These are phyloP conservation scores for Hestina assimilis DNA, from an alignment of 1,140 invertebrate genomes.

Conservation along the genomic window DNA sequence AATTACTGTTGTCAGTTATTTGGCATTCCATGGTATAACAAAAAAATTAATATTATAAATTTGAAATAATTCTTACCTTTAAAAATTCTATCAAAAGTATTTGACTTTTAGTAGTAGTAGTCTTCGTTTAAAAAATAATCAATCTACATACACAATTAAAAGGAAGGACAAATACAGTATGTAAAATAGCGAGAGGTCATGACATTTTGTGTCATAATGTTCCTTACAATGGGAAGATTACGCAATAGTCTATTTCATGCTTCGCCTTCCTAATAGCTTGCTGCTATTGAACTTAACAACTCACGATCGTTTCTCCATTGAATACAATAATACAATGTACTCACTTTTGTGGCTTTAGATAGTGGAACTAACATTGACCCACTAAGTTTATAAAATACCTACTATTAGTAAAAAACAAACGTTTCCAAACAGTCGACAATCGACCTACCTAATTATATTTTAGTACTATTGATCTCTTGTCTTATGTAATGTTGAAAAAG, in stretches of 20 bases:
- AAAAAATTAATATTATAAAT: too few relatives aligned
- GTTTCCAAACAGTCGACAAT: too few relatives aligned
- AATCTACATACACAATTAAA: too few relatives aligned
- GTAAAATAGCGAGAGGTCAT: constrained; percentile 24
- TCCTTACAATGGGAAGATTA: constrained; percentile 47
- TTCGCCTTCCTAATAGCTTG: constrained; percentile 45
- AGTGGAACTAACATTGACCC: constrained; percentile 1
- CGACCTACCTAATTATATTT: too few relatives aligned
- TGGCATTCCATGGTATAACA: too few relatives aligned
- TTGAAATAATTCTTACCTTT: too few relatives aligned
- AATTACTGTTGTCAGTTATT: too few relatives aligned
- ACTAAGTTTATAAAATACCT: neutral
- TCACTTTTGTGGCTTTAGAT: neutral
- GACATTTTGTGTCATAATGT: constrained; percentile 46
- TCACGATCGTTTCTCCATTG: constrained; percentile 34
- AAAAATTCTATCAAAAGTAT: too few relatives aligned
- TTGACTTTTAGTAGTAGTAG: too few relatives aligned
- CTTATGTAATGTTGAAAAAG: too few relatives aligned
- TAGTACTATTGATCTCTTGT: too few relatives aligned
- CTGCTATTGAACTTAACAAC: constrained; percentile 60
- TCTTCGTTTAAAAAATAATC: too few relatives aligned
- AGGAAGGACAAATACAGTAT: neutral
- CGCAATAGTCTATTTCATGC: constrained; percentile 52
- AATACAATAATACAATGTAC: neutral
- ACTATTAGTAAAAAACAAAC: neutral